These are phyloP conservation scores for Drosophila pseudotalamancana DNA, from an alignment of 2,888 invertebrate genomes.

Conservation along the genomic window DNA sequence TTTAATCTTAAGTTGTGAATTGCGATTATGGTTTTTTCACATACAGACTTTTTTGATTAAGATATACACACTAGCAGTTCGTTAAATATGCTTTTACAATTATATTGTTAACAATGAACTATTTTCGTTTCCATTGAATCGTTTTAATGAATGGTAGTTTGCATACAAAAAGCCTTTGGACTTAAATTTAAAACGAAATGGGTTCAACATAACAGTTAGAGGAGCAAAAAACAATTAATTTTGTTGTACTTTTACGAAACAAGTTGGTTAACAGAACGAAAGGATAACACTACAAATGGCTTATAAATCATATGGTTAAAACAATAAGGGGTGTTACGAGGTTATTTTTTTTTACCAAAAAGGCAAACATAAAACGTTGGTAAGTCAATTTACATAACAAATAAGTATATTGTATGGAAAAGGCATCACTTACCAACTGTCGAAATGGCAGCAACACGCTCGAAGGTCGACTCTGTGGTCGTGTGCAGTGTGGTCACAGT, in stretches of 20 bases:
- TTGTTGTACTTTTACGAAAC: constrained; percentile 23
- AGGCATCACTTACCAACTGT: constrained; percentile 77
- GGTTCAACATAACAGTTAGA: constrained; percentile 32
- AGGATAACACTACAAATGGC: constrained; percentile 62
- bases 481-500: constrained; percentile 78
- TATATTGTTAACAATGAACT: constrained; percentile 38
- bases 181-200: constrained; percentile 42
- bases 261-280: constrained; percentile 25
- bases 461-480: constrained; percentile 80
- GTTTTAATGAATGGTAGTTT: constrained; percentile 73
- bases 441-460: constrained; percentile 79
- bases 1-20: constrained; percentile 44
- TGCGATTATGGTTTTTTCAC: constrained; percentile 51
- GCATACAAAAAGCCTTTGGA: constrained; percentile 81
- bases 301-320: constrained; percentile 45
- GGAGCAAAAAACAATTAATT: constrained; percentile 25
- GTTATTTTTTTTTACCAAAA: constrained; percentile 48
- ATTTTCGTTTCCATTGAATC: constrained; percentile 53
- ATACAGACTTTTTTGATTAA: constrained; percentile 80
- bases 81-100: constrained; percentile 30
- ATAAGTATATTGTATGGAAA: constrained; percentile 65
- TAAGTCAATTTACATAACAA: constrained; percentile 72
- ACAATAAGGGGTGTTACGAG: constrained; percentile 49
- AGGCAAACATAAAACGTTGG: constrained; percentile 67
- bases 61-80: constrained; percentile 79